Percentiles rank a stretch among this genome's conserved stretches.
Evolutionary conservation across 2,888 invertebrate species (phyloP).

Genomic region (Tryphoninae sp.): DNA sequence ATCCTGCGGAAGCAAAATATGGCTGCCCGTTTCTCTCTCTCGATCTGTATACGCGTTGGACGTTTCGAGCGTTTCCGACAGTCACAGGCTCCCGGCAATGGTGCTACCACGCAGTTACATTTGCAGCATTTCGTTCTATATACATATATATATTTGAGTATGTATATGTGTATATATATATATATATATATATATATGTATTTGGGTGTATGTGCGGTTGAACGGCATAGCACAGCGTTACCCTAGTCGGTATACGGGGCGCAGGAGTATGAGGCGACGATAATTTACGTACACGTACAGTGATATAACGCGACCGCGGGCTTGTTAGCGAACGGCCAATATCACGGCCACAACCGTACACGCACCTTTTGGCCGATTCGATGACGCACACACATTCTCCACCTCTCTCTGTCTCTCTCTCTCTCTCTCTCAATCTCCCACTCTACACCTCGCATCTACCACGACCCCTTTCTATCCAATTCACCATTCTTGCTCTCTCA

Average conservation of each 20-base stretch:
- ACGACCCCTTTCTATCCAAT: neutral
- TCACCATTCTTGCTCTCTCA: slow-evolving; percentile 14
- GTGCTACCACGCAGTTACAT: slow-evolving; percentile 16
- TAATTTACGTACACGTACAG: slow-evolving; percentile 56
- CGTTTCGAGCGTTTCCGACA: slow-evolving; percentile 27
- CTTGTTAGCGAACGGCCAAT: slow-evolving; percentile 61
- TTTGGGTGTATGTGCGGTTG: too few relatives aligned
- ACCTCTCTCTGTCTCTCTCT: neutral
- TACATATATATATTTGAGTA: neutral
- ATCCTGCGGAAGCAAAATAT: slow-evolving; percentile 33
- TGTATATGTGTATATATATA: neutral
- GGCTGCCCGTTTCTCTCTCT: slow-evolving; percentile 18
- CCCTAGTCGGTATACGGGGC: slow-evolving; percentile 26
- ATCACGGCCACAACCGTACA: slow-evolving; percentile 60
- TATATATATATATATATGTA: neutral
- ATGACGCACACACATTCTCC: slow-evolving; percentile 42
- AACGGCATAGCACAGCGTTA: slow-evolving; percentile 23
- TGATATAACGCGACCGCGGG: slow-evolving; percentile 58
- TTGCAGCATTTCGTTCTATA: slow-evolving; percentile 1
- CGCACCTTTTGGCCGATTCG: slow-evolving; percentile 55
- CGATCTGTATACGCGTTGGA: slow-evolving; percentile 15
- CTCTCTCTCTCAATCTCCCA: neutral
- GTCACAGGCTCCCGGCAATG: slow-evolving; percentile 10
- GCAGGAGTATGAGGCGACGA: slow-evolving; percentile 23
- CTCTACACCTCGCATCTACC: neutral